A percentile compares a stretch with the other conserved stretches of the same genome.
Conservation (phyloP, 2,888 invertebrate genomes). For the Orthonevra nobilis region DNA sequence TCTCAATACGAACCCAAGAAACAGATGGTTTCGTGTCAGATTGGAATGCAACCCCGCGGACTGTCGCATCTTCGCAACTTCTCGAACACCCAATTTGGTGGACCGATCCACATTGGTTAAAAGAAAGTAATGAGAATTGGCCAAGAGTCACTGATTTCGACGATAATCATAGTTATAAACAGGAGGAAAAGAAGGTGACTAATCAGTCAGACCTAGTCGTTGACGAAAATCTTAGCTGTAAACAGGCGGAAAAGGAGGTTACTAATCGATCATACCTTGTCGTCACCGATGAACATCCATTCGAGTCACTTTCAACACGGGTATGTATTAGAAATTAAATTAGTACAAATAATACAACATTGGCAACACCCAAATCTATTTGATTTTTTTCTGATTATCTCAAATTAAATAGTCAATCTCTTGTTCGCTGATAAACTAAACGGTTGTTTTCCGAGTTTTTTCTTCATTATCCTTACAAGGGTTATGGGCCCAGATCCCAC, state of each 20-base stretch:
- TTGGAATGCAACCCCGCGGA: constrained; percentile 62
- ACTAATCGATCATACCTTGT: not conserved
- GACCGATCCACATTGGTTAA: constrained; percentile 56
- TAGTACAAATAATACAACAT: no score
- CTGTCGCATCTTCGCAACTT: constrained; percentile 41
- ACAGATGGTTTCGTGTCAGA: constrained; percentile 54
- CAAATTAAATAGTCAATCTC: no score
- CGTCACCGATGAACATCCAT: constrained; percentile 6
- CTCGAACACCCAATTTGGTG: constrained; percentile 53
- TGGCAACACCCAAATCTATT: no score
- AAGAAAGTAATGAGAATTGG: not conserved
- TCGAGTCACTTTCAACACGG: constrained; percentile 4
- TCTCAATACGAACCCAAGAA: constrained; percentile 24
- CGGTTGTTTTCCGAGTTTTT: no score
- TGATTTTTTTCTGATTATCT: no score
- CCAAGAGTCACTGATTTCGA: not conserved
- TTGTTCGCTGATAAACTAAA: no score
- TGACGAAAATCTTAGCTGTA: not conserved
- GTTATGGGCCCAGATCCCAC: no score
- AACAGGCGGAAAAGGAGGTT: not conserved
- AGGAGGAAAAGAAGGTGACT: not conserved
- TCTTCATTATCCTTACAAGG: no score
- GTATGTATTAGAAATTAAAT: no score
- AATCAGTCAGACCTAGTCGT: not conserved
- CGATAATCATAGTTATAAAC: not conserved